Percentiles rank a stretch among this genome's conserved stretches.
These are phyloP conservation scores for Linurgus olivaceus DNA, from an alignment of 2,797 vertebrate genomes.

Conservation along the genomic window DNA sequence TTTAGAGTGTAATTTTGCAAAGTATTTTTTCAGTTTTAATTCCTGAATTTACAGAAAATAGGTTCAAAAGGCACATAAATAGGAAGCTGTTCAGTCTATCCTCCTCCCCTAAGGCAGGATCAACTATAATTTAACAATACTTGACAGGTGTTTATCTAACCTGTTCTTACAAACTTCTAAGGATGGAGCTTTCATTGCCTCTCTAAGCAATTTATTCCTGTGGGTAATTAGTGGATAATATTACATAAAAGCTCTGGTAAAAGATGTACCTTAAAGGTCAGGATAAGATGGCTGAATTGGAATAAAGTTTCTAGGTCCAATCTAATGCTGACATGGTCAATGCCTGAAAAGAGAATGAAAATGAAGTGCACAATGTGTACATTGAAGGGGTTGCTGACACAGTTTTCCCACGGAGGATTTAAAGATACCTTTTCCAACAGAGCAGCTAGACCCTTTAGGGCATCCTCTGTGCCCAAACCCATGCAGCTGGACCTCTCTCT, in stretches of 20 bases:
- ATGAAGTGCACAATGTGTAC: neutral
- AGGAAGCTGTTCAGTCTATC: neutral
- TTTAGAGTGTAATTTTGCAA: neutral
- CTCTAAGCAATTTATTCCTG: constrained; percentile 39
- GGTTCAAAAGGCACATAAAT: neutral
- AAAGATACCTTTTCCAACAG: neutral
- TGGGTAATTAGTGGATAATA: constrained; percentile 12
- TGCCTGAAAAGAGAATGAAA: constrained; percentile 65
- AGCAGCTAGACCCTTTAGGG: neutral
- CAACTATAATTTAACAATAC: constrained; percentile 6
- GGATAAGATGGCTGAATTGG: constrained; percentile 90
- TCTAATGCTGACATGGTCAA: constrained; percentile 84
- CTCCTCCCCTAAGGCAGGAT: constrained; percentile 36
- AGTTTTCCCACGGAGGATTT: neutral
- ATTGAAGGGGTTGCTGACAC: neutral
- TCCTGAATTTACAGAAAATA: constrained; percentile 4
- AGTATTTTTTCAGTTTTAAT: neutral
- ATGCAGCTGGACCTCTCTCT: rapidly evolving
- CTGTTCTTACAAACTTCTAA: constrained; percentile 16
- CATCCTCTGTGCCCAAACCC: neutral
- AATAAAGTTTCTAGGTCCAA: constrained; percentile 87
- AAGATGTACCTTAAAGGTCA: constrained; percentile 88
- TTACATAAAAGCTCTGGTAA: constrained; percentile 10
- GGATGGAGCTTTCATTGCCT: neutral
- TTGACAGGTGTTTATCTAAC: constrained; percentile 64